These are phyloP conservation scores for Heliothis peltigera DNA, from an alignment of 2,888 invertebrate genomes.

Conservation along the genomic window DNA sequence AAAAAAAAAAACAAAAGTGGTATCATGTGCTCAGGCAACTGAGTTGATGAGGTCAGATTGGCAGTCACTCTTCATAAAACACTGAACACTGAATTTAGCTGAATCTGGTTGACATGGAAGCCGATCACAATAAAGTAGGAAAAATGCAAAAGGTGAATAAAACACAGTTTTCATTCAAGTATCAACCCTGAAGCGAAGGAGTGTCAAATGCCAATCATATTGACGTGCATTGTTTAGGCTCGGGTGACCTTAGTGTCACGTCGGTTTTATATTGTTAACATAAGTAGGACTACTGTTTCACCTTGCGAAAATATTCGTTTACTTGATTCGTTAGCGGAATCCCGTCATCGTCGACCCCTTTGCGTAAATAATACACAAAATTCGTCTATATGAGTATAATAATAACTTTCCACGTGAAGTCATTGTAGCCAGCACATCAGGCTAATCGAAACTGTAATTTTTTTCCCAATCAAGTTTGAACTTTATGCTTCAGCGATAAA, in stretches of 20 bases:
- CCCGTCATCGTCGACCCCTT: background rate
- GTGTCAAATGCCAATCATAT: constrained; percentile 72
- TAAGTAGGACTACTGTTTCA: constrained; percentile 1
- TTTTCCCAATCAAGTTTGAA: too few species aligned
- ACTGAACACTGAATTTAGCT: too few species aligned
- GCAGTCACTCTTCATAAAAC: too few species aligned
- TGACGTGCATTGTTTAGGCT: constrained; percentile 66
- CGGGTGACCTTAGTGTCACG: constrained; percentile 66
- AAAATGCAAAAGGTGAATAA: too few species aligned
- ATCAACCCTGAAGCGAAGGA: constrained; percentile 43
- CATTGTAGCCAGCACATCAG: too few species aligned
- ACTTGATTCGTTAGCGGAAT: background rate
- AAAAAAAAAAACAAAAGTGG: too few species aligned
- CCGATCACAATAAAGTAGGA: background rate
- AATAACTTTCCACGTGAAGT: background rate
- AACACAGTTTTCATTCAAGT: background rate
- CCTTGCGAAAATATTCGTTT: background rate
- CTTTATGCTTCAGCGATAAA: too few species aligned
- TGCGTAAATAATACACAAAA: background rate
- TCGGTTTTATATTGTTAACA: constrained; percentile 31
- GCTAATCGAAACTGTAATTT: too few species aligned
- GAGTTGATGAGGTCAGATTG: too few species aligned
- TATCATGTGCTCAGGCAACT: too few species aligned
- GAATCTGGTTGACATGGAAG: too few species aligned
- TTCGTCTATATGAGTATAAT: background rate